Base-by-base conservation (phyloP, 2,888 invertebrate species). In the Lymantria dispar region DNA sequence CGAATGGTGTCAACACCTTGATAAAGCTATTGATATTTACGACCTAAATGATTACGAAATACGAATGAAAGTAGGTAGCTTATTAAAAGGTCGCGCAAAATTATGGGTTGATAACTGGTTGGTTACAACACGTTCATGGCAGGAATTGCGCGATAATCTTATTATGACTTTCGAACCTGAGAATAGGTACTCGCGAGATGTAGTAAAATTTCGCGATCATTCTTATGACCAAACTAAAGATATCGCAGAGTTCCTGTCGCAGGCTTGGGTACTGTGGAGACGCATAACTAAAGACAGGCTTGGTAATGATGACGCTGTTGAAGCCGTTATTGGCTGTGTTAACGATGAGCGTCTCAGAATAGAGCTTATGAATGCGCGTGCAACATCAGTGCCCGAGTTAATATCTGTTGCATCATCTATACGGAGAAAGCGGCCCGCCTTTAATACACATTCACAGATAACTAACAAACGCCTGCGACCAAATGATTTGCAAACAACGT, bases 311-410 rank as follows among this genome's bases (percentile, higher is more conserved):
- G 54, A 62, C 10, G 63, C 68, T 3, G 69, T 70, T 5, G 68
- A 70, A 40, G 68, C 69, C 0, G 69, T 72, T 1, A 72, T 73
- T 10, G 72, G 72, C 8, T 53, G 56, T 10, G 38, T 70, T n/a
- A 47, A 46, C 9, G 70, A 74, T 37, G 68, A 61, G 40, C 61
- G 63, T 0, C 43, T 71, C 1, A 41, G 68, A 0, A 65, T 68
- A 9, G 64, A 68, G 63, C 63, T 1, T 40, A n/a, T n/a, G n/a
- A n/a, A n/a, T n/a, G n/a, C n/a, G n/a, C n/a, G n/a, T n/a, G n/a
- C n/a, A n/a, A n/a, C 38, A 22, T 30, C 40, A 7, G 46, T 46
- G 12, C 40, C 46, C 1, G 42, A 42, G 29, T 12, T 47, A 0
- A 47, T 47, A n/a, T 42, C 42, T 0, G 42, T 47, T 8, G 47